Conservation (phyloP, 37 sponge, comb jelly and placozoan species). For the Diacarnus erythraeanus region DNA sequence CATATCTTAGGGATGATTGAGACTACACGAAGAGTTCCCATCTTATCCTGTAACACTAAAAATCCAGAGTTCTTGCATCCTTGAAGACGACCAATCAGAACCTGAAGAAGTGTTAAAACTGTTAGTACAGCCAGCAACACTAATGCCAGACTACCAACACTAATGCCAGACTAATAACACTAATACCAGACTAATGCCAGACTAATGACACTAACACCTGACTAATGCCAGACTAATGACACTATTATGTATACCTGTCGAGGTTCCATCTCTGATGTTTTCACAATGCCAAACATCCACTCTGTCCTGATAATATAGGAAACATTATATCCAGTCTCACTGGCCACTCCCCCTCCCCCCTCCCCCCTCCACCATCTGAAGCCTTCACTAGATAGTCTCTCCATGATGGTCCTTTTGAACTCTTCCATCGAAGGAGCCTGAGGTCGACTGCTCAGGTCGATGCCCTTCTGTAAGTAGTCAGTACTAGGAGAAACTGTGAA, state of each 20-base stretch:
- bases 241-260: slow-evolving; percentile 9
- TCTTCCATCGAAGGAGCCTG: background rate
- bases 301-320: slow-evolving; percentile 5
- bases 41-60: slow-evolving; percentile 15
- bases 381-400: background rate
- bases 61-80: slow-evolving; percentile 24
- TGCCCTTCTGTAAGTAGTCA: background rate
- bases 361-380: background rate
- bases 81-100: slow-evolving; percentile 21
- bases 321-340: background rate
- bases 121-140: no score
- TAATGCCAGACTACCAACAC: no score
- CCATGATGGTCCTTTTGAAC: background rate
- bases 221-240: no score
- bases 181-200: no score
- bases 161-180: no score
- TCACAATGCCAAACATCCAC: slow-evolving; percentile 15
- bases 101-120: slow-evolving; percentile 1
- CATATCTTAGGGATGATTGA: background rate
- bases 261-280: slow-evolving; percentile 7
- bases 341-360: background rate
- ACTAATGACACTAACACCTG: no score
- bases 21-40: slow-evolving; percentile 18
- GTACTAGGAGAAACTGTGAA: background rate
- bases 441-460: background rate